Base-by-base conservation (phyloP, 1,140 invertebrate genomes). In the Brachionus rubens region DNA sequence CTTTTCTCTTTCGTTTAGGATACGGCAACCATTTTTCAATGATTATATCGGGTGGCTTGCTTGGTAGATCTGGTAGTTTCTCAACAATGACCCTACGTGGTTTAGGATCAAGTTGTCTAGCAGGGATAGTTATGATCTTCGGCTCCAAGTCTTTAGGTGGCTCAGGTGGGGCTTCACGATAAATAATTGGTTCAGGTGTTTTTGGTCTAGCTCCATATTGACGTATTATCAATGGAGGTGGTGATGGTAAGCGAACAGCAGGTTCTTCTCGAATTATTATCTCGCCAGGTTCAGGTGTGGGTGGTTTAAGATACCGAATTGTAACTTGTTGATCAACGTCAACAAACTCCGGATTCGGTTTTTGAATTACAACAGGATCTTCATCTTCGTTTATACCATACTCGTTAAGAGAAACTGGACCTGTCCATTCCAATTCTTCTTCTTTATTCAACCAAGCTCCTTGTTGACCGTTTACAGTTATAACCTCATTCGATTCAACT, bases 11-110 rank as follows among this genome's bases (percentile, higher is more conserved):
- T 33, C 16, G 40, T 28, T 62, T 40, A 48, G 52, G 52, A 50
- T 76, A 76, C 7, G 75, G 75, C 1, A 76, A 30, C 75, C 75
- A 76, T 50, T 50, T 52, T 62, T 76, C 75, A 6, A 76, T 50
- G 24, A 76, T 76, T 9, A 76, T 33, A 56, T 28, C 52, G n/a
- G 48, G 52, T 46, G 75, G 75, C 24, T 76, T 76, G 3, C n/a
- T 9, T 10, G 75, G 75, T 19, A 76, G 24, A 10, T 54, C 36
- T n/a, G 75, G 75, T 19, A 76, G 12, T 30, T 50, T 52, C 28
- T 76, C 75, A 7, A 76, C 50, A 16, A 76, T 62, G 26, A 76
- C 54, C 19, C 43, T 54, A 47, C 75, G 21, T 33, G 54, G 40
- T 28, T 50, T 50, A 46, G 54, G 75, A n/a, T 12, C 16, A 46